Evolutionary conservation across 2,888 invertebrate species (phyloP).

Genomic region (Sphinx pinastri): DNA sequence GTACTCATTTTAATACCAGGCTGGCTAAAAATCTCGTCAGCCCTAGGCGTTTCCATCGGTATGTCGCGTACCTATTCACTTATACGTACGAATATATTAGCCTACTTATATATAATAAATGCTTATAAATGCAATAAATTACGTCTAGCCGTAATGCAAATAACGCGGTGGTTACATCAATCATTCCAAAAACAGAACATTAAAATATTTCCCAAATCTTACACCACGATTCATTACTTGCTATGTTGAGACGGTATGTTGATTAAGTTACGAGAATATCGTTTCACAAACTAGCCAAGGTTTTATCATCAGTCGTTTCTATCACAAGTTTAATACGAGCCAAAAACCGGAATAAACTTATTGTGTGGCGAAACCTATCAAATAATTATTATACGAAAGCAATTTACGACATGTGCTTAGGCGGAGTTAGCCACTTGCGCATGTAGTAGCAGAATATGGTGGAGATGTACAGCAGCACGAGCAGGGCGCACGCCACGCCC

Average conservation of each 20-base stretch:
- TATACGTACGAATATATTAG: background rate
- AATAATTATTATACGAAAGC: conserved; percentile 30
- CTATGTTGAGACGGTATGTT: conserved; percentile 38
- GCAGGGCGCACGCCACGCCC: conserved; percentile 94
- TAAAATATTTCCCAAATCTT: conserved; percentile 47
- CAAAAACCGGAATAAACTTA: conserved; percentile 44
- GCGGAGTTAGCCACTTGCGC: conserved; percentile 95
- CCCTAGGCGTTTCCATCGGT: background rate
- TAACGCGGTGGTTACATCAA: conserved; percentile 77
- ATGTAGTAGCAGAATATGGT: conserved; percentile 96
- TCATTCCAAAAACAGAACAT: conserved; percentile 52
- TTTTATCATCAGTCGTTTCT: conserved; percentile 71
- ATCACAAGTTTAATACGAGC: conserved; percentile 68
- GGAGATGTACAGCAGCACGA: conserved; percentile 94
- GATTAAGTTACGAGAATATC: conserved; percentile 57
- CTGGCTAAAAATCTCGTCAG: conserved; percentile 12
- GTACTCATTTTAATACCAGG: conserved; percentile 18
- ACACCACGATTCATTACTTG: conserved; percentile 50
- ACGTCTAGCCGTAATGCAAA: conserved; percentile 72
- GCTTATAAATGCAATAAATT: conserved; percentile 78
- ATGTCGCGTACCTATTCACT: conserved; percentile 23
- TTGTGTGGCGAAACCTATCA: conserved; percentile 39
- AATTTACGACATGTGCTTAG: conserved; percentile 88
- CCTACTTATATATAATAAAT: conserved; percentile 59
- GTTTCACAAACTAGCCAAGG: conserved; percentile 36